Evolutionary conservation across 2,113 vertebrate genomes (phyloP), one percentile per base, ranked within the genome.

Genomic region (Carlito syrichta): DNA sequence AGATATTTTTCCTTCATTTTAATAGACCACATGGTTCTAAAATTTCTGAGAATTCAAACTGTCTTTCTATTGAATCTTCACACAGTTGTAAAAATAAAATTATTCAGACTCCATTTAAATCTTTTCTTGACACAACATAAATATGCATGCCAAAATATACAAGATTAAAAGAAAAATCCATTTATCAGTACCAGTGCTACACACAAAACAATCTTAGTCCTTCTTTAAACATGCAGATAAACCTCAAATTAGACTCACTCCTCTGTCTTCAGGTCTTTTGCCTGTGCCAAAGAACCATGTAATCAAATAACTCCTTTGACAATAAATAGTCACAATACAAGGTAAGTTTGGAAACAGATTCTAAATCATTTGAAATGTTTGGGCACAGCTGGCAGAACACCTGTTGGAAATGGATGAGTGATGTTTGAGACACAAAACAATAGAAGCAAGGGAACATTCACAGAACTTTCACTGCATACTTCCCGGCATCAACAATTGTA

Each of bases 51-150:
- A 96, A 45, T 78, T 96, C 73, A 92, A 82, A 27, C 10, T 54
- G 38, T 92, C 87, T 94, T 94, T 87, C 90, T n/a, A 91, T 73
- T 90, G 40, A 85, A 73, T 91, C 89, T 97, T 92, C 43, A 90
- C 4, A 40, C 35, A 97, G 68, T 78, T 95, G 45, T 63, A 22
- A 85, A 97, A 97, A 91, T 95, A 97, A 98, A 96, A 86, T 89
- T 89, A 95, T 78, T 79, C 45, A 78, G 40, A 94, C 52, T 62
- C 63, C 2, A 25, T 88, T 96, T 79, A 93, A 91, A 96, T 90
- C 86, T 68, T 40, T 96, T 93, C 93, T 81, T 89, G 68, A 71
- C 81, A 97, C 35, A 96, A 95, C 30, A 92, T 92, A 97, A 95
- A 97, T 23, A 95, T 6, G 52, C 3, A 86, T 83, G 58, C 38